These are phyloP conservation scores for Nemapogon koenigi DNA, from an alignment of 2,888 invertebrate genomes.

Conservation along the genomic window DNA sequence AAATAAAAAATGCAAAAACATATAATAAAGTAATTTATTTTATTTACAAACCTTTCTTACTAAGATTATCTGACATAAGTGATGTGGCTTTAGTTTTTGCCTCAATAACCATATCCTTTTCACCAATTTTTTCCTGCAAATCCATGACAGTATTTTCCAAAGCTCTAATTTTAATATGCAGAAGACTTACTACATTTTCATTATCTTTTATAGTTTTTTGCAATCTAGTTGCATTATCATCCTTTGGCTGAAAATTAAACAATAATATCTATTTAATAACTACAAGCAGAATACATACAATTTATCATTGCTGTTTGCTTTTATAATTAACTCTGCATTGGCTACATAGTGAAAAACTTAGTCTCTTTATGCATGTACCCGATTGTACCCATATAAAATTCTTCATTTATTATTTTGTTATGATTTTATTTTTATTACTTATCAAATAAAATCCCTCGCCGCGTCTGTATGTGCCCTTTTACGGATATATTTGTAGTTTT, in stretches of 20 bases:
- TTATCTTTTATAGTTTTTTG: slow-evolving; percentile 69
- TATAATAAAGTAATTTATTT: background rate
- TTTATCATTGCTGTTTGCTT: too few relatives aligned
- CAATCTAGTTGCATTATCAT: slow-evolving; percentile 52
- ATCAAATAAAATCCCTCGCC: too few relatives aligned
- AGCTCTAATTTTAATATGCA: slow-evolving; percentile 60
- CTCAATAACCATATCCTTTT: slow-evolving; percentile 84
- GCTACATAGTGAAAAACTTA: too few relatives aligned
- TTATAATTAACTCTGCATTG: too few relatives aligned
- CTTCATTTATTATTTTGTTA: background rate
- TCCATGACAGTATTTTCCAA: slow-evolving; percentile 81
- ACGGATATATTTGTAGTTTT: too few relatives aligned
- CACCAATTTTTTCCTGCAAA: slow-evolving; percentile 80
- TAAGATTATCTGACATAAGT: slow-evolving; percentile 76
- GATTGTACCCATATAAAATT: background rate
- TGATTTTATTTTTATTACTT: too few relatives aligned
- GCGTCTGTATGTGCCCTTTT: too few relatives aligned
- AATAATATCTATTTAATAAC: too few relatives aligned
- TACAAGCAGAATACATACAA: too few relatives aligned
- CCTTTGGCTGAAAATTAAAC: background rate
- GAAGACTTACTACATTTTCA: slow-evolving; percentile 43
- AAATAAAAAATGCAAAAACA: too few relatives aligned
- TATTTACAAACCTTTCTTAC: slow-evolving; percentile 57
- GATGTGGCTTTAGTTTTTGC: slow-evolving; percentile 81
- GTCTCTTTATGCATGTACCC: background rate